Percentiles rank a stretch among this genome's conserved stretches.
Conservation (phyloP, 2,797 vertebrate species). For the Gadopsis marmoratus region DNA sequence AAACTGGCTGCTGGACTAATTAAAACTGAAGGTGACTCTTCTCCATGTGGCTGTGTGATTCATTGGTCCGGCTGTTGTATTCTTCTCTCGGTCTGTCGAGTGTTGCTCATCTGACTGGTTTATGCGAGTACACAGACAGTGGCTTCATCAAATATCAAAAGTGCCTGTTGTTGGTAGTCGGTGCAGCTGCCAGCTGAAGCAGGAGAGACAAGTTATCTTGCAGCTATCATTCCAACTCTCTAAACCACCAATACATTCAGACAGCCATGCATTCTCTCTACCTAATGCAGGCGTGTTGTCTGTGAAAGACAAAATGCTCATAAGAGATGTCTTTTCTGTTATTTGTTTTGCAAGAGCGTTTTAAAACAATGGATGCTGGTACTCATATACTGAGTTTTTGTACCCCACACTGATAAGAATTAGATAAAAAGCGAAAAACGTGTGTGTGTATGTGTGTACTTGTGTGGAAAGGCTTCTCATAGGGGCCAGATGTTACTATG, state of each 20-base stretch:
- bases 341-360: neutral
- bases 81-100: constrained; percentile 10
- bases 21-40: constrained; percentile 79
- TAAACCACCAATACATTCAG: constrained; percentile 15
- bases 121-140: constrained; percentile 15
- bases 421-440: neutral
- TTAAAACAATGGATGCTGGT: neutral
- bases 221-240: constrained; percentile 10
- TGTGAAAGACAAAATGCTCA: neutral
- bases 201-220: constrained; percentile 22
- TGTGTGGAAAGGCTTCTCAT: neutral
- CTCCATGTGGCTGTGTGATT: constrained; percentile 61
- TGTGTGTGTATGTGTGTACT: too few species aligned
- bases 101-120: constrained; percentile 30
- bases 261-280: constrained; percentile 13
- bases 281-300: neutral
- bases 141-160: constrained; percentile 52
- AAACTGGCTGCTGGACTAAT: constrained; percentile 78
- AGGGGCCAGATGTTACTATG: neutral
- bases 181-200: constrained; percentile 25
- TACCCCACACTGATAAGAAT: neutral
- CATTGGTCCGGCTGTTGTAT: constrained; percentile 51
- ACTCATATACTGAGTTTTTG: neutral
- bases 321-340: neutral
- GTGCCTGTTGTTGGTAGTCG: constrained; percentile 21